phyloP scores from a whole-genome alignment of 1,140 invertebrate species.

The Epicauta chinensis region DNA sequence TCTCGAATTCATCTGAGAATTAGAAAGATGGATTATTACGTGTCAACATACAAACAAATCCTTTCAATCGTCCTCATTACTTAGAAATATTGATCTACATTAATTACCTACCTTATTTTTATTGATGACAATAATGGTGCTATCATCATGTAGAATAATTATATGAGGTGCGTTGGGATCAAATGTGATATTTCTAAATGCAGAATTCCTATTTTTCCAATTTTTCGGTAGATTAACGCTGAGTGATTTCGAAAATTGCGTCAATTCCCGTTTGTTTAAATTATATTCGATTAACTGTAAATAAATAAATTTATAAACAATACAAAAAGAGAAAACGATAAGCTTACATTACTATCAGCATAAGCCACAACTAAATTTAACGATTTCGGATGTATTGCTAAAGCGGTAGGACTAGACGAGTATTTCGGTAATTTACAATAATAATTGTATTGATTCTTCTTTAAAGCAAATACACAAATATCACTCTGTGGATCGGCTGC shows the following conservation, averaged over 20 bases:
- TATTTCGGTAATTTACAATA: conserved; percentile 58
- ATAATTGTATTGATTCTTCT: conserved; percentile 45
- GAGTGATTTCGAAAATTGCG: conserved; percentile 47
- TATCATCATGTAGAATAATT: conserved; percentile 59
- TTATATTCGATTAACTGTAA: conserved; percentile 64
- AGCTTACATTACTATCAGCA: conserved; percentile 62
- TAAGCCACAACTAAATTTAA: conserved; percentile 59
- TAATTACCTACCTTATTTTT: conserved; percentile 45
- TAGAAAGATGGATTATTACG: no score
- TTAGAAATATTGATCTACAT: not conserved
- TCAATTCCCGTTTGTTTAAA: conserved; percentile 50
- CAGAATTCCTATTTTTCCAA: conserved; percentile 45
- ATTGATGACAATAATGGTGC: conserved; percentile 55
- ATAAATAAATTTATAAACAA: conserved; percentile 18
- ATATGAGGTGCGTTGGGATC: conserved; percentile 52
- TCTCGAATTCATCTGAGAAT: no score
- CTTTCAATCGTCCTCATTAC: no score
- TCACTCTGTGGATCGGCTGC: conserved; percentile 52
- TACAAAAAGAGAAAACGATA: conserved; percentile 6
- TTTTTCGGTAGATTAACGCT: conserved; percentile 44
- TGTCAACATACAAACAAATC: no score
- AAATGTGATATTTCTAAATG: conserved; percentile 52
- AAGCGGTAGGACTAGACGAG: conserved; percentile 54
- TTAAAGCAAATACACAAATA: conserved; percentile 54
- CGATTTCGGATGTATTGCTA: conserved; percentile 52